Base-by-base conservation (phyloP, 1,140 invertebrate species). In the Apis mellifera region DNA sequence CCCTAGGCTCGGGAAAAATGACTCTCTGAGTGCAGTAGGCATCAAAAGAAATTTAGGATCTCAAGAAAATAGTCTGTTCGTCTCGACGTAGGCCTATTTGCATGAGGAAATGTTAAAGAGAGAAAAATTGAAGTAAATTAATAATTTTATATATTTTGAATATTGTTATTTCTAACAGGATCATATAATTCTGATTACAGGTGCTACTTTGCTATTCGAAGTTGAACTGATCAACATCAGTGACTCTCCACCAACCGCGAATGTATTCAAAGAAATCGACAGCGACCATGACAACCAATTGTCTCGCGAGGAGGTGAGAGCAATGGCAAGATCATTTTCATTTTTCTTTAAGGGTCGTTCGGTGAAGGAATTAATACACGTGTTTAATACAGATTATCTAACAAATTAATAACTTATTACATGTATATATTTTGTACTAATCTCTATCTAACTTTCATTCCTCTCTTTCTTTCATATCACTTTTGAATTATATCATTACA, bases 181-280 rank as follows among this genome's bases (percentile, higher is more conserved):
- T 42, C 15, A 0, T 55, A 8, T 52, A 57, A 76, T 85, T 85
- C 48, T 85, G 70, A 87, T 94, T 94, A 48, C 92, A 96, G 96
- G 97, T 92, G 97, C 98, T 42, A 98, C 97, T 59, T 96, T 99
- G 19, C 94, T 96, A 72, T 99, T 99, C 94, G 98, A 99, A 71
- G 98, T 98, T 68, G 98, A 99, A 92, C 95, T 99, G 19, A 95
- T 99, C 90, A 97, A 97, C 93, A 98, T 99, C 91, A 97, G 98
- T 68, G 97, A 98, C 89, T 96, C 97, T 0, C 96, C 97, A 54
- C 96, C 97, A 72, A 96, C 96, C 62, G 97, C 97, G 73, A 99
- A 99, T 92, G 97, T 99, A 23, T 99, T 99, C 95, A 99, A 99
- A 93, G 97, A 99, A 95, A 99, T 99, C 91, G 98, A 99, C 92